Base-by-base conservation (phyloP, 2,888 invertebrate genomes). In the Cybosia mesomella region DNA sequence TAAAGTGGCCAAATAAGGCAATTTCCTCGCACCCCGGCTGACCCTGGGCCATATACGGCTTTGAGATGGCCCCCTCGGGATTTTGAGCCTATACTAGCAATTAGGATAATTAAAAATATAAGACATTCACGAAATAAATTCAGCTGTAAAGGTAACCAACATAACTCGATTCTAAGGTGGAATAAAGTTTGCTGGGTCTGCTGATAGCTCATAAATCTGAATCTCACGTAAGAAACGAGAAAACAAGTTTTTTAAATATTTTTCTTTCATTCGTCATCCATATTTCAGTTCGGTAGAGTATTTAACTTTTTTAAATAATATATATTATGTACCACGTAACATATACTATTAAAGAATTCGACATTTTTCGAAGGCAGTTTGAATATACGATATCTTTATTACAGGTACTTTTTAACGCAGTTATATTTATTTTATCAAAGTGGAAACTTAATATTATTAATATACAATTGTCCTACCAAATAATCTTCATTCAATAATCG, bases 401-500 rank as follows among this genome's bases (percentile, higher is more conserved):
- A 32, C 28, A 61, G 28, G n/a, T 61, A 32, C 49, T 10, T 62
- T 28, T 28, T 49, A 59, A 34, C 32, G 13, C 36, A 22, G 21
- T 9, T 13, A 11, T 10, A 11, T 32, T 21, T 53, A 61, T 28
- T 13, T 22, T 24, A 62, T 28, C 15, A 15, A 54, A 54, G 18
- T 54, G 49, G 36, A 66, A 59, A 53, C 58, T 58, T 65, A 58
- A 53, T 53, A 53, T n/a, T 34, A 65, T 21, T 32, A 55, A 60
- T 36, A 28, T 55, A 66, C 58, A 49, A 22, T 58, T 36, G 0
- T 28, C 36, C 58, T 36, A 64, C n/a, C 22, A 64, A 58, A 59
- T 58, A 55, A 24, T 24, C 24, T 28, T 39, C 32, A 49, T n/a
- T 54, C 32, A 34, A 53, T 66, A 62, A 71, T 57, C 64, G 62